These are phyloP conservation scores for Carassius carassius DNA, from an alignment of 2,113 vertebrate genomes.

Conservation along the genomic window DNA sequence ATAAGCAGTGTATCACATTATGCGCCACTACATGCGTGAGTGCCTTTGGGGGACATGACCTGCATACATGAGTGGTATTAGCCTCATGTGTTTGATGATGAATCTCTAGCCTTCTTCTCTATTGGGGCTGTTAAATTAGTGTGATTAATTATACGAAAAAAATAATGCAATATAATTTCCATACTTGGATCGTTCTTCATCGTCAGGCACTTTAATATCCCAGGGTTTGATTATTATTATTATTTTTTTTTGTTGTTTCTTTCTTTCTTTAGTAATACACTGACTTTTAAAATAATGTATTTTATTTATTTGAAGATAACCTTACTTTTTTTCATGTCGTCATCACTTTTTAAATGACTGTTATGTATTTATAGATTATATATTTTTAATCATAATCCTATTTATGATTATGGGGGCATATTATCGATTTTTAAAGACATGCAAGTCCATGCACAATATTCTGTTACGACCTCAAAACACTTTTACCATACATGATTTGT, in stretches of 20 bases:
- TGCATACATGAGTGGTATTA: constrained; percentile 5
- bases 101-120: neutral
- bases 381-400: too few relatives aligned
- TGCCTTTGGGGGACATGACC: constrained; percentile 28
- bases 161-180: neutral
- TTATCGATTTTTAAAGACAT: too few relatives aligned
- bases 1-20: constrained; percentile 8
- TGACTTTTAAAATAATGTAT: neutral
- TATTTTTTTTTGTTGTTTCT: neutral
- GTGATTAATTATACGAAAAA: neutral
- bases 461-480: too few relatives aligned
- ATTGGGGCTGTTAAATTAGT: neutral
- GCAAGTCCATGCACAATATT: too few relatives aligned
- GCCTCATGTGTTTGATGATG: neutral
- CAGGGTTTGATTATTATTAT: neutral
- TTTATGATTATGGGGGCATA: too few relatives aligned
- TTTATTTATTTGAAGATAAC: neutral
- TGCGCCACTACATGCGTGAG: constrained; percentile 33
- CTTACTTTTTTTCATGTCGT: neutral
- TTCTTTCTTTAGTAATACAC: neutral
- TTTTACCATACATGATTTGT: neutral
- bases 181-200: neutral
- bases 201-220: neutral
- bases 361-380: neutral
- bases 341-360: neutral